Evolutionary conservation across 2,888 invertebrate genomes (phyloP).

Genomic region (Anorthoa munda): DNA sequence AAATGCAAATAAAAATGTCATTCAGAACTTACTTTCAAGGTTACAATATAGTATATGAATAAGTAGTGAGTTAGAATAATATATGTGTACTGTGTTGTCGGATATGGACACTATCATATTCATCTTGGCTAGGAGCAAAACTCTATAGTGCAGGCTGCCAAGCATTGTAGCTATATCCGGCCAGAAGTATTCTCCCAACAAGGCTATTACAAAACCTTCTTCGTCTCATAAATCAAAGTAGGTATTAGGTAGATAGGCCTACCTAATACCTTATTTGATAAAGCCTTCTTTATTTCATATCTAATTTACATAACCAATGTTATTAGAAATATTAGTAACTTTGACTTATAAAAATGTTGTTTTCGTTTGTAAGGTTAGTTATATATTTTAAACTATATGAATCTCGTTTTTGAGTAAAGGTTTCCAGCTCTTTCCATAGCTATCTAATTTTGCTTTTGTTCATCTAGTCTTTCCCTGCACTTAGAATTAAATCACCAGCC

Average conservation of each 20-base stretch:
- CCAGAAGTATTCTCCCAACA: constrained; percentile 20
- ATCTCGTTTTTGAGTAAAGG: too few species aligned
- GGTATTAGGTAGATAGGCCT: neutral
- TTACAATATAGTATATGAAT: constrained; percentile 6
- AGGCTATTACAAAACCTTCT: constrained; percentile 21
- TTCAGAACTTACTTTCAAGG: constrained; percentile 22
- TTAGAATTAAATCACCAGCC: too few species aligned
- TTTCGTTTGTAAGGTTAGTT: too few species aligned
- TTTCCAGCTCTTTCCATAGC: too few species aligned
- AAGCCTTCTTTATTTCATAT: too few species aligned
- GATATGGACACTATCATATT: constrained; percentile 20
- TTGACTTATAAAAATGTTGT: too few species aligned
- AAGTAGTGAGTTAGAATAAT: neutral
- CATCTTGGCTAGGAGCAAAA: constrained; percentile 27
- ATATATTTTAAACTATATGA: too few species aligned
- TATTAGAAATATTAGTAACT: too few species aligned
- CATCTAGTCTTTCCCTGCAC: too few species aligned
- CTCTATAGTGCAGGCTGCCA: constrained; percentile 27
- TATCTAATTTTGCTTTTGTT: too few species aligned
- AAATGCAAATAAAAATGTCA: constrained; percentile 38
- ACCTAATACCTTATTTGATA: too few species aligned
- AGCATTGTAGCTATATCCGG: constrained; percentile 16
- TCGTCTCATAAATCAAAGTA: neutral
- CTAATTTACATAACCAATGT: too few species aligned
- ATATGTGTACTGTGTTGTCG: constrained; percentile 2